Evolutionary conservation across 2,113 vertebrate genomes (phyloP), one percentile per base, ranked within the genome.

Genomic region (Chrysochloris asiatica): DNA sequence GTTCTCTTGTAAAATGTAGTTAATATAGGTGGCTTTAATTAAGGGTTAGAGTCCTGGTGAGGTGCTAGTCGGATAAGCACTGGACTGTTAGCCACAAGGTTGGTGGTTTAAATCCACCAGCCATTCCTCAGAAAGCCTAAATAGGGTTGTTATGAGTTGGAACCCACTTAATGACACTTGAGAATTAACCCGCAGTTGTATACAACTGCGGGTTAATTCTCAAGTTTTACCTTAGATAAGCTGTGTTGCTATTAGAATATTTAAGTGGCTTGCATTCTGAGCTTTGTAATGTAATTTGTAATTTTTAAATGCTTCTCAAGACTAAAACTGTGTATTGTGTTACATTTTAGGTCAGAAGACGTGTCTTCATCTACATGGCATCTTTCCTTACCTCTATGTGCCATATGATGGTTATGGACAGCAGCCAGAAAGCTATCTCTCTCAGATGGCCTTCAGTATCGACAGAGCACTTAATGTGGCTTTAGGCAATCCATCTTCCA

Each of bases 351-450:
- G 99, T 96, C 99, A 99, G 98, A 99, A 99, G 98, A 99, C 99
- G 13, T 99, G 99, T 96, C 98, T 99, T 94, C 99, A 99, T 95
- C 98, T 99, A 73, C 99, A 99, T 75, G 99, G 99, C 78, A 94
- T 99, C 89, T 99, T 99, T 97, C 99, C 99, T 93, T 99, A 99
- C 97, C 97, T 99, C 97, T 99, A 99, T 72, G 98, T 99, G 77
- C 99, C 98, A 0, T 99, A 99, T 0, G 99, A 99, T 96, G 99
- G 98, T 80, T 97, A 97, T 89, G 98, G 98, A 89, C 98, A 98
- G 95, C 98, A 98, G 93, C 97, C 98, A 41, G 99, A 99, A 78
- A 97, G 97, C 94, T 98, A 99, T 98, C 98, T 99, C 96, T 98
- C 98, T 76, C 99, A 99, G 97, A 97, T 99, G 97, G 99, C 99